Percentiles rank a stretch among this genome's conserved stretches.
Conservation (phyloP, 2,113 vertebrate species). For the Caranx melampygus region DNA sequence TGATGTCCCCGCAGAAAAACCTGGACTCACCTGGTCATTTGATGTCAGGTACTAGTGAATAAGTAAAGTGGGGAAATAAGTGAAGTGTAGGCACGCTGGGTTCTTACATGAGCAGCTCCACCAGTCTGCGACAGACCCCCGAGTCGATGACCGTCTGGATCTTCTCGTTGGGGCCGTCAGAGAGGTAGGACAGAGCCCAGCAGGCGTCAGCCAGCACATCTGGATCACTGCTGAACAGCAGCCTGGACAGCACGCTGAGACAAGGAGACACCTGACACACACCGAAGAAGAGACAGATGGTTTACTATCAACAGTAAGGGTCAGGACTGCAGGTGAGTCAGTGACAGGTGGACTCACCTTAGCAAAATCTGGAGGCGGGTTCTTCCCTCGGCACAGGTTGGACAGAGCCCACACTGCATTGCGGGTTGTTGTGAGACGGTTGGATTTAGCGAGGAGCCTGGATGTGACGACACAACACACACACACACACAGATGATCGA, state of each 20-base stretch:
- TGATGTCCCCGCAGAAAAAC: too few relatives aligned
- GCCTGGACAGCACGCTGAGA: slow-evolving; percentile 89
- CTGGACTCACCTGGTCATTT: too few relatives aligned
- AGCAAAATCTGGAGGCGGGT: slow-evolving; percentile 92
- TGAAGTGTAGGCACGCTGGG: too few relatives aligned
- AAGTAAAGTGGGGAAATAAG: too few relatives aligned
- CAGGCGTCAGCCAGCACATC: slow-evolving; percentile 94
- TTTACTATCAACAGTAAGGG: background rate
- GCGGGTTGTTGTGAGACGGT: slow-evolving; percentile 92
- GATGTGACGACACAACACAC: background rate
- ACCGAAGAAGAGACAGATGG: background rate
- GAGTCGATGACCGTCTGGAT: slow-evolving; percentile 96
- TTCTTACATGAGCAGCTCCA: slow-evolving; percentile 93
- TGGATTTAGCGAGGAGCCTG: slow-evolving; percentile 91
- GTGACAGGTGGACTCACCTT: slow-evolving; percentile 82
- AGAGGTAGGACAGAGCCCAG: slow-evolving; percentile 95
- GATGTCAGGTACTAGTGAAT: too few relatives aligned
- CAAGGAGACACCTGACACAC: slow-evolving; percentile 88
- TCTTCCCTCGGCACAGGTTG: slow-evolving; percentile 94
- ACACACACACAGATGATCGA: background rate
- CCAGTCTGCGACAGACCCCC: slow-evolving; percentile 92
- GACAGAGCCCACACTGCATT: slow-evolving; percentile 95
- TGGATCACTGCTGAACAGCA: slow-evolving; percentile 92
- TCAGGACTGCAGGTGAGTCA: background rate
- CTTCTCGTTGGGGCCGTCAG: slow-evolving; percentile 94